Conservation (phyloP, 2,797 vertebrate species). For the Galago senegalensis region DNA sequence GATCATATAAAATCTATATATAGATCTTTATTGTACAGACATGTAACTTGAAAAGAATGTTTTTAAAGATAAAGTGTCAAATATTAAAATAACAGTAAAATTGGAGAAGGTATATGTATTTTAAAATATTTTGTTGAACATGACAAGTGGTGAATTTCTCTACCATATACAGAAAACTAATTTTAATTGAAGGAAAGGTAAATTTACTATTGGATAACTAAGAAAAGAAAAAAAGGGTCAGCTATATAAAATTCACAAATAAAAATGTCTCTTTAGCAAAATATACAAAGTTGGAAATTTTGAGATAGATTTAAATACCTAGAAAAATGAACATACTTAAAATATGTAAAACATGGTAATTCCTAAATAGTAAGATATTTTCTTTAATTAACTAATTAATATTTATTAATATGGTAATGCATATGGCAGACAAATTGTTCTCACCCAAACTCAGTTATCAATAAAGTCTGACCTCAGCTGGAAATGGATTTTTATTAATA, state of each 20-base stretch:
- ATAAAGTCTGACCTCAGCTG: background rate
- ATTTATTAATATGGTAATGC: background rate
- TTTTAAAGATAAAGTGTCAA: background rate
- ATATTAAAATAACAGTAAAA: background rate
- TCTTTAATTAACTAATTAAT: background rate
- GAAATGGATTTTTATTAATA: background rate
- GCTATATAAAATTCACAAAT: background rate
- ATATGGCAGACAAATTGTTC: background rate
- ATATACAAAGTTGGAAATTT: background rate
- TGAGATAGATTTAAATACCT: background rate
- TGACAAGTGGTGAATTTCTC: background rate
- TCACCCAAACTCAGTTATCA: background rate
- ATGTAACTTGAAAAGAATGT: background rate
- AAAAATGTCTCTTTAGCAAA: background rate
- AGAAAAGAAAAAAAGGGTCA: background rate
- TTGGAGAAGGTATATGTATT: background rate
- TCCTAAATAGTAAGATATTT: background rate
- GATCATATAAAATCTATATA: background rate
- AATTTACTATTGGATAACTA: background rate
- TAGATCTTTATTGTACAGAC: background rate
- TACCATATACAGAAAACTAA: background rate
- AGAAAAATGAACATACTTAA: background rate
- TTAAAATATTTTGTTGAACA: background rate
- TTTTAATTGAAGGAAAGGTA: conserved; percentile 1
- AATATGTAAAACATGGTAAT: background rate